Evolutionary conservation across 1,140 invertebrate species (phyloP), one percentile per base, ranked within the genome.

Genomic region (Carcinoscorpius rotundicauda): DNA sequence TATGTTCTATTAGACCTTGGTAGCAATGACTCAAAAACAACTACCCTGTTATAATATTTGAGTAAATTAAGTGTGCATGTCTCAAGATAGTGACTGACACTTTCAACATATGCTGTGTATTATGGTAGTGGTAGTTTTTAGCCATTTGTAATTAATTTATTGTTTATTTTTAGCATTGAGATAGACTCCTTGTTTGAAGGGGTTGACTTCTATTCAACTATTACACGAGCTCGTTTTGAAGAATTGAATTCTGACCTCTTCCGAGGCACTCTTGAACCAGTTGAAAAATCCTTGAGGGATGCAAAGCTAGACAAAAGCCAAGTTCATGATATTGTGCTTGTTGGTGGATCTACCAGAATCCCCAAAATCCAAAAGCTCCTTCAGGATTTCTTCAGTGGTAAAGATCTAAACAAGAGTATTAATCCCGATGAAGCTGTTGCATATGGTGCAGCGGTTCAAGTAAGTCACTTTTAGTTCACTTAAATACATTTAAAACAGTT

Each of bases 101-200:
- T 29, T 29, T 29, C 29, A 29, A 29, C 29, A 29, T 29, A 29
- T 29, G 29, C 29, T 29, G 29, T 29, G 29, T 29, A 29, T 29
- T 29, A 29, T 29, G 29, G 29, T 29, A 29, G 29, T 29, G 29
- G 29, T 29, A 29, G 29, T 29, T 29, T 29, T 29, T 29, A 29
- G 29, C 2, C 2, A 29, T 29, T 29, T 29, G 29, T 29, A 29
- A 29, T 29, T 29, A 29, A 29, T 29, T 29, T 29, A 29, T 1
- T 29, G 29, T 29, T 29, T 29, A 65, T 97, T 97, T 81, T 95
- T 90, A 66, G 84, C 74, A 90, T 95, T 73, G 92, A 95, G 81
- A 93, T 97, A 66, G 95, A 97, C 74, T 96, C 93, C 2, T 78
- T 98, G 58, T 93, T 86, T 73, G 94, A 97, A 75, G 95, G 94